Evolutionary conservation across 2,113 vertebrate species (phyloP), one percentile per base, ranked within the genome.

Genomic region (Aptenodytes patagonicus): DNA sequence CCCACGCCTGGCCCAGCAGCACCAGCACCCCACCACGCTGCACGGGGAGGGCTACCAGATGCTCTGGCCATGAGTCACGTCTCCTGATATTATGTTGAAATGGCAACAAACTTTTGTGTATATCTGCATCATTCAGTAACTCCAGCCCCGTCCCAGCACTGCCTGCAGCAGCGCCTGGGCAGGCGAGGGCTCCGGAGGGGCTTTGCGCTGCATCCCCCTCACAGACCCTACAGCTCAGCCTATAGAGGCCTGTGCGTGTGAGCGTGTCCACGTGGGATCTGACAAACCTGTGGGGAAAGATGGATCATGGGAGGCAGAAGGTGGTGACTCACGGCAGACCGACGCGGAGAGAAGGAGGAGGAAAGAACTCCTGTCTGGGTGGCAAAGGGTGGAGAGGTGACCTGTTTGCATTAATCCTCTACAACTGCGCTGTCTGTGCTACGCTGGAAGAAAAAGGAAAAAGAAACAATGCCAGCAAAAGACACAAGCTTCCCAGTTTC

Each of bases 211-310:
- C 28, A 10, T 19, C 12, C 26, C 62, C 21, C 55, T 18, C 7
- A 17, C 18, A 14, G 11, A 42, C 26, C 55, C 55, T 21, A 51
- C 11, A 29, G 55, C 25, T 52, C 31, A 71, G 18, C 55, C 46
- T 34, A 13, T 0, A 13, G 54, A 49, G 44, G 58, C 18, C 18
- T 5, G 34, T 13, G 17, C 20, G 36, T 15, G n/a, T 16, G 46
- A 20, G 36, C 2, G 2, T 7, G 10, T 40, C 11, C 36, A 4
- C 2, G 3, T 10, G 24, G 29, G 24, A 12, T 10, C 9, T 8
- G 46, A n/a, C 55, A 51, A 61, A 52, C 46, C 81, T 24, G 36
- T 2, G 2, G 46, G 32, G 57, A n/a, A 44, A 20, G 68, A 42
- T 5, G 46, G 36, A 7, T 29, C 25, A 28, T 2, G 2, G 68